Conservation (phyloP, 1,140 invertebrate genomes). For the Agrypnia vestita region DNA sequence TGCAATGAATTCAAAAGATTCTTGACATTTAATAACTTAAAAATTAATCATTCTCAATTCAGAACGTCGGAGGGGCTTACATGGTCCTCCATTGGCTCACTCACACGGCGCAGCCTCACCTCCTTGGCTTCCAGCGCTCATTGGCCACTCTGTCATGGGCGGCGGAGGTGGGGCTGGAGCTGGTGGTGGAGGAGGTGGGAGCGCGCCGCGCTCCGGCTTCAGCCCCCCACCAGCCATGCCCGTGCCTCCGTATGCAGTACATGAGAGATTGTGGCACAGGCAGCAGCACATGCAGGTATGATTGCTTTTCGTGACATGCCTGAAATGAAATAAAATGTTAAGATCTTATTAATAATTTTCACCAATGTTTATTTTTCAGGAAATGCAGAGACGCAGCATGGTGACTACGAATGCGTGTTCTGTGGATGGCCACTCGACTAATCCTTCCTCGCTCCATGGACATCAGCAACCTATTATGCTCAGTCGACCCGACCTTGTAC, state of each 20-base stretch:
- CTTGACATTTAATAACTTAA: neutral
- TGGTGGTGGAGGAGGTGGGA: constrained; percentile 35
- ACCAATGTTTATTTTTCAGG: constrained; percentile 62
- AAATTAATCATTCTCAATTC: neutral
- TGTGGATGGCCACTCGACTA: constrained; percentile 34
- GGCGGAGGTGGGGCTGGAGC: constrained; percentile 2
- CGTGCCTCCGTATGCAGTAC: constrained; percentile 80
- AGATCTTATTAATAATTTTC: no score
- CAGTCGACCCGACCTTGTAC: constrained; percentile 29
- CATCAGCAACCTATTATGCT: constrained; percentile 43
- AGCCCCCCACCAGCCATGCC: constrained; percentile 63
- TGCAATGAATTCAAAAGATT: neutral
- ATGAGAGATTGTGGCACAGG: constrained; percentile 82
- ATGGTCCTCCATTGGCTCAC: constrained; percentile 53
- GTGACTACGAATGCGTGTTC: constrained; percentile 64
- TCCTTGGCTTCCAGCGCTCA: constrained; percentile 44
- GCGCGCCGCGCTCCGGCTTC: constrained; percentile 36
- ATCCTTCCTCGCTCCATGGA: neutral
- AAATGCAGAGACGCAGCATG: constrained; percentile 77
- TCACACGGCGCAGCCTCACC: constrained; percentile 40
- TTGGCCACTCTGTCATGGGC: constrained; percentile 50
- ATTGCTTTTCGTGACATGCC: no score
- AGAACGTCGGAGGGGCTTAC: constrained; percentile 38
- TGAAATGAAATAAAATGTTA: no score
- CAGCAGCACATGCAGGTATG: constrained; percentile 80